Percentiles rank a stretch among this genome's conserved stretches.
These are phyloP conservation scores for Psittacus erithacus DNA, from an alignment of 2,113 vertebrate genomes.

Conservation along the genomic window DNA sequence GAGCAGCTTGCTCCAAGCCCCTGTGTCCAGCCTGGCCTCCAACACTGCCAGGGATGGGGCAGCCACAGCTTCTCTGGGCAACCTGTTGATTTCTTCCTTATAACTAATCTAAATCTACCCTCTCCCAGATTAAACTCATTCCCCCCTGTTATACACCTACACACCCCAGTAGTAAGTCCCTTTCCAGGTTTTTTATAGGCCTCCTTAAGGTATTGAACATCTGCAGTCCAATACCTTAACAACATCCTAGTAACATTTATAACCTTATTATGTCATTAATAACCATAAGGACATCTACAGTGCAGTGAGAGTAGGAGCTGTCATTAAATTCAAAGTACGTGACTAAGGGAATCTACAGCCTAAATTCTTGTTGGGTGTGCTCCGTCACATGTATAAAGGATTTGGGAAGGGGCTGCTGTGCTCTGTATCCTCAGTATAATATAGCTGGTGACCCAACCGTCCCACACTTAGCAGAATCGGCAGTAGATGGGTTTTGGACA, in stretches of 20 bases:
- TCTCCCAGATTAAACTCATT: neutral
- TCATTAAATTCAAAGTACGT: neutral
- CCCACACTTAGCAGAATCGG: neutral
- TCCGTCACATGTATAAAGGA: rapidly evolving
- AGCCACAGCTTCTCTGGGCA: neutral
- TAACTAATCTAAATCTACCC: neutral
- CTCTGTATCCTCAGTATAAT: neutral
- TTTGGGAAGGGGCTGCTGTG: neutral
- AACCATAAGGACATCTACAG: neutral
- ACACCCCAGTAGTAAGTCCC: neutral
- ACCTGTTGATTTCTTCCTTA: neutral
- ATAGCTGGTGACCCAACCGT: rapidly evolving
- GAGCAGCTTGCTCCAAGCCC: neutral
- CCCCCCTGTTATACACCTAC: neutral
- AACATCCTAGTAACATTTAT: neutral
- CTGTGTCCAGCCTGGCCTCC: neutral
- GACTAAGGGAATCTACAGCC: neutral
- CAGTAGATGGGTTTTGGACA: neutral
- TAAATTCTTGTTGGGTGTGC: neutral
- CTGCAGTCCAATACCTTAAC: neutral
- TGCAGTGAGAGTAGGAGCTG: rapidly evolving
- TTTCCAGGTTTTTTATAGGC: neutral
- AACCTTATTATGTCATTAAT: neutral
- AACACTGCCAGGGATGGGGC: neutral
- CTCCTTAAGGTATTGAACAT: neutral